phyloP scores from a whole-genome alignment of 2,113 vertebrate species.

The Phyllostomus discolor region DNA sequence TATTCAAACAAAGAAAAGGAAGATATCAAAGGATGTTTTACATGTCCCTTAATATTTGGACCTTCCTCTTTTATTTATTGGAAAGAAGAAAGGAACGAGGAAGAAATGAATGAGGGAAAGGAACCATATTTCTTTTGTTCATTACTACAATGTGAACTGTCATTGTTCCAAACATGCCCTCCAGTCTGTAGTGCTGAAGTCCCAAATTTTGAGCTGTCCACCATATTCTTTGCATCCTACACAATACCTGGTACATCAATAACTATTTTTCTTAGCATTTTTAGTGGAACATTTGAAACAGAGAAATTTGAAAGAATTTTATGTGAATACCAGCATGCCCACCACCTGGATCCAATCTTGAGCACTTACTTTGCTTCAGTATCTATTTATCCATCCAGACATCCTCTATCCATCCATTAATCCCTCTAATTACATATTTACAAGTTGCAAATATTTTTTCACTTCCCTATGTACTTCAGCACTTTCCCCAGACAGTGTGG shows the following conservation, averaged over 20 bases:
- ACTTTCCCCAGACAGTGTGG: background rate
- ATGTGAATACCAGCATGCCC: background rate
- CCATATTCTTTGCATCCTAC: background rate
- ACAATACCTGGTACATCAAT: background rate
- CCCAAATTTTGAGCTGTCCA: background rate
- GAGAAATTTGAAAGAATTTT: background rate
- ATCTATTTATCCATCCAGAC: background rate
- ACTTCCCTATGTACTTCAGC: background rate
- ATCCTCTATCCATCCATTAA: background rate
- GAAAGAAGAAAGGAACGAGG: slow-evolving; percentile 1
- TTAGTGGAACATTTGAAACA: background rate
- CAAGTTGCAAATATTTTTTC: background rate
- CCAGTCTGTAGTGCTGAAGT: background rate
- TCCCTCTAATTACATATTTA: background rate
- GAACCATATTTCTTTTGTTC: background rate
- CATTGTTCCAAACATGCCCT: background rate
- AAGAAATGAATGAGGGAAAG: background rate
- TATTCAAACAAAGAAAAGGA: background rate
- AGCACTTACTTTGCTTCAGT: background rate
- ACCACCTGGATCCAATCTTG: background rate
- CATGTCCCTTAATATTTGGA: background rate
- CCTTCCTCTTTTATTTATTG: background rate
- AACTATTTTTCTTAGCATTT: background rate
- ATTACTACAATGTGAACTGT: no score
- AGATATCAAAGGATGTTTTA: background rate